These are phyloP conservation scores for Papilio demoleus DNA, from an alignment of 2,888 invertebrate species.

Conservation along the genomic window DNA sequence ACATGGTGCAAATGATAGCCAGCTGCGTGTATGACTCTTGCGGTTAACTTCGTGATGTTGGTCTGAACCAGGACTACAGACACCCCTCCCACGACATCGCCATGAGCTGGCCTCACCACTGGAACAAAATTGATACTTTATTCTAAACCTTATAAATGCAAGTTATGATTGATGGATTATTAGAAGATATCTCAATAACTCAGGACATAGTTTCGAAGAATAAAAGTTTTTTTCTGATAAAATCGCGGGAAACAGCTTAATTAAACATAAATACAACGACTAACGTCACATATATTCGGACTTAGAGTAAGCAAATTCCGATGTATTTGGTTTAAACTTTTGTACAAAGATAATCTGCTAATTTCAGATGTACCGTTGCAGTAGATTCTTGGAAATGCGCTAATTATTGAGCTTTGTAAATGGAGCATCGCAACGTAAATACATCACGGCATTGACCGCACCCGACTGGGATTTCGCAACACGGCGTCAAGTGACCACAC, in stretches of 20 bases:
- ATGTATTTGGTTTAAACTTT: too few relatives aligned
- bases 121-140: too few relatives aligned
- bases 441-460: constrained; percentile 5
- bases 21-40: constrained; percentile 63
- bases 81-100: constrained; percentile 51
- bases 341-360: background rate
- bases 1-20: constrained; percentile 69
- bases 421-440: constrained; percentile 26
- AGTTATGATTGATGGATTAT: too few relatives aligned
- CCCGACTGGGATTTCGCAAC: constrained; percentile 35
- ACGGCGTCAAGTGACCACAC: constrained; percentile 32
- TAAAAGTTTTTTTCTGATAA: too few relatives aligned
- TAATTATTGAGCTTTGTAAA: constrained; percentile 17
- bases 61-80: constrained; percentile 68
- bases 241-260: too few relatives aligned
- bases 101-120: constrained; percentile 47
- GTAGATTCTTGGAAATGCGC: constrained; percentile 8
- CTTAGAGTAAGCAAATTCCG: too few relatives aligned
- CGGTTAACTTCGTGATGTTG: constrained; percentile 71
- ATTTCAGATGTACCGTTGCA: background rate
- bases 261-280: too few relatives aligned
- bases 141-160: too few relatives aligned
- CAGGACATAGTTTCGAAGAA: too few relatives aligned
- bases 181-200: too few relatives aligned
- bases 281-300: too few relatives aligned